These are phyloP conservation scores for Heteropelma amictum DNA, from an alignment of 2,888 invertebrate species.

Conservation along the genomic window DNA sequence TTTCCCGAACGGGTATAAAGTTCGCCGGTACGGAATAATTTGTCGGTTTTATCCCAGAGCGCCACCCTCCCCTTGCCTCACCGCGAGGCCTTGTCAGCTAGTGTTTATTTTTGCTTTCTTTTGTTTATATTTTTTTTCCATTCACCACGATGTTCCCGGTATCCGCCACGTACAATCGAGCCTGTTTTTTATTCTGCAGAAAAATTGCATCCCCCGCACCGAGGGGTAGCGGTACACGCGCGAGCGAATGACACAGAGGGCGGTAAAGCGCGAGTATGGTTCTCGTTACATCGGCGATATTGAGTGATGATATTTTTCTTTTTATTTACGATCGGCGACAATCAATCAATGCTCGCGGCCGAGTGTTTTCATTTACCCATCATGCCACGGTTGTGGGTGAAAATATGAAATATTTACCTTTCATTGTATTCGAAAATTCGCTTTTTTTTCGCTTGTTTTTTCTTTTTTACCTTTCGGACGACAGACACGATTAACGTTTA, in stretches of 20 bases:
- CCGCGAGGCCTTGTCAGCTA: constrained; percentile 32
- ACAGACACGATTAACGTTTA: not conserved
- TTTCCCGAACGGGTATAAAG: constrained; percentile 63
- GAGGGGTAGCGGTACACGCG: not conserved
- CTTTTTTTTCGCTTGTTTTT: not conserved
- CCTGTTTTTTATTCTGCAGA: constrained; percentile 29
- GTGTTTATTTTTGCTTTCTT: constrained; percentile 32
- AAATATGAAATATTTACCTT: constrained; percentile 31
- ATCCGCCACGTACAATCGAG: constrained; percentile 16
- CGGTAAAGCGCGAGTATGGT: not conserved
- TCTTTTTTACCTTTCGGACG: not conserved
- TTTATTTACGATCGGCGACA: constrained; percentile 18
- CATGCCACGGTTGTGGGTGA: constrained; percentile 29
- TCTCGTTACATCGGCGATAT: constrained; percentile 22
- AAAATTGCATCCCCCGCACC: constrained; percentile 21
- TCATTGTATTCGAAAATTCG: not conserved
- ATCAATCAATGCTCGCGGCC: constrained; percentile 24
- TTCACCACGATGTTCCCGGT: constrained; percentile 47
- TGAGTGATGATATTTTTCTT: constrained; percentile 29
- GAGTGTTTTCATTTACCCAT: constrained; percentile 26
- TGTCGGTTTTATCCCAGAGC: constrained; percentile 59
- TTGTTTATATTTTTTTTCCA: constrained; percentile 31
- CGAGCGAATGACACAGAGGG: not conserved
- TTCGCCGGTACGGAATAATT: constrained; percentile 68
- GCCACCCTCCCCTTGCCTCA: constrained; percentile 44